Base-by-base conservation (phyloP, 2,113 vertebrate species). In the Cacatua alba region DNA sequence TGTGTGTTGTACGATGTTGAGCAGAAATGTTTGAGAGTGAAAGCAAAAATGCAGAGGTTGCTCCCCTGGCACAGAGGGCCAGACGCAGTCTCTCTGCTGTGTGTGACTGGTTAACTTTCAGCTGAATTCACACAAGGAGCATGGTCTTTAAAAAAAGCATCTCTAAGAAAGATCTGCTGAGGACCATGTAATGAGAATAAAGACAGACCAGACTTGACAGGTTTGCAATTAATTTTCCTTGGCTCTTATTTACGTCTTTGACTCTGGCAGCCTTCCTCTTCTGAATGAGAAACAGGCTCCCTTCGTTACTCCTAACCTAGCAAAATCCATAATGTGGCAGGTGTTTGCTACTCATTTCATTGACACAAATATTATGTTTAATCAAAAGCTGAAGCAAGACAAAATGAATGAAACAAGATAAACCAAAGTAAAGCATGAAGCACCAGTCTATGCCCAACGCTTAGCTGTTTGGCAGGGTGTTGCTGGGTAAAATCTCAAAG, bases 181-280 rank as follows among this genome's bases (percentile, higher is more conserved):
- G 64, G 41, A 74, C 23, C 11, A 6, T 14, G 37, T 37, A 87
- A 89, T 63, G 91, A 90, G 87, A 92, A 65, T 33, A 51, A 18
- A 85, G 85, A 70, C 43, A 95, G 79, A 87, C 53, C 49, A 82
- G 63, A 82, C 33, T 63, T 87, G 88, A 82, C 49, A 96, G 31
- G 65, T 89, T 94, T 96, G 67, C 80, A 90, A 60, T 89, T 92
- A 80, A 83, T 93, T 94, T 94, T 86, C 48, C 49, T 83, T 69
- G 49, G 37, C 37, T 96, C 85, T 88, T 90, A 90, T 84, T 95
- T 95, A 60, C 70, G 35, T 85, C 74, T 94, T 92, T 95, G 84
- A 55, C 87, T 84, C 80, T 89, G 74, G 77, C 86, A 94, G 51
- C 48, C 70, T 88, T 85, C 48, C 52, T 69, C 49, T 77, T 88